A percentile compares a stretch with the other conserved stretches of the same genome.
These are phyloP conservation scores for Hydropsyche tenuis DNA, from an alignment of 1,140 invertebrate species.

Conservation along the genomic window DNA sequence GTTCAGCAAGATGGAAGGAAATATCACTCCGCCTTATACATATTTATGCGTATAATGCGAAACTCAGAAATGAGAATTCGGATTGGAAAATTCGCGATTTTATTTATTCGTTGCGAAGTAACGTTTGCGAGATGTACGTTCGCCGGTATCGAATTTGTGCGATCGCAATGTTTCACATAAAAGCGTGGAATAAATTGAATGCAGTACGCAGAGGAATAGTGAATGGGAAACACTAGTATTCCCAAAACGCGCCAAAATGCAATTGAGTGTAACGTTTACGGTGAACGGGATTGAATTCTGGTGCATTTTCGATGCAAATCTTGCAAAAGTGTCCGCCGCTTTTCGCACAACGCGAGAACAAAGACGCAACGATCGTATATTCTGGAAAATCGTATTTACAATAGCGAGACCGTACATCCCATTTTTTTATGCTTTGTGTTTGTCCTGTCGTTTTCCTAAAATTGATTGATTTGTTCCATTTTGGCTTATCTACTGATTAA, in stretches of 20 bases:
- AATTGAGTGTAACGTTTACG: conserved; percentile 43
- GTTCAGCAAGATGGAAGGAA: background rate
- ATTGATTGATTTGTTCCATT: no score
- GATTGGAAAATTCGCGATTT: background rate
- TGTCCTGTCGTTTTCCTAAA: no score
- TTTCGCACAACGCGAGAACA: no score
- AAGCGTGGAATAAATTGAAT: conserved; percentile 24
- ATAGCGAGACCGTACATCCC: no score
- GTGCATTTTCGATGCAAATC: conserved; percentile 39
- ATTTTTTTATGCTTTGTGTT: no score
- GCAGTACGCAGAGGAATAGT: background rate
- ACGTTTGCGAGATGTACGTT: no score
- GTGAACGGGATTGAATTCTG: conserved; percentile 43
- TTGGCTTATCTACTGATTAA: no score
- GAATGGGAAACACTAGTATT: conserved; percentile 34
- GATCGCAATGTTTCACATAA: background rate
- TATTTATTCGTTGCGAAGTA: no score
- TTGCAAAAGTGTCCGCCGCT: background rate
- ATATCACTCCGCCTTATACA: conserved; percentile 4
- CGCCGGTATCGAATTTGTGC: background rate
- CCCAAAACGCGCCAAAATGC: conserved; percentile 44
- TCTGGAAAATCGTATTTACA: no score
- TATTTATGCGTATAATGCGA: background rate
- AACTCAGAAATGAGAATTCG: background rate
- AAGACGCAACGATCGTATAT: no score